Evolutionary conservation across 1,140 invertebrate genomes (phyloP).

Genomic region (Tetramorium parvispinum): DNA sequence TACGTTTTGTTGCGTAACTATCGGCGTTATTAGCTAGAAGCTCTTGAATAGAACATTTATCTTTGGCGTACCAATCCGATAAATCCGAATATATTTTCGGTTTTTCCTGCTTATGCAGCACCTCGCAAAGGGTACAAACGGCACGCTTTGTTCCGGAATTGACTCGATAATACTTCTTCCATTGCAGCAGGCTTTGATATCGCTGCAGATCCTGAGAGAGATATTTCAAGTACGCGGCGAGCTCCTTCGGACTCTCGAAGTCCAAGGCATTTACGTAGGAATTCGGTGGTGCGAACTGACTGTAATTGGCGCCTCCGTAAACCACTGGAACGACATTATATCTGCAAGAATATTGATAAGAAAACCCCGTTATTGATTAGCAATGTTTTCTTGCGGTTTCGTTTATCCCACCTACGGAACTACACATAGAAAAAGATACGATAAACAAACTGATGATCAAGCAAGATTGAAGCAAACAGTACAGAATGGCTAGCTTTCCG

Average conservation of each 20-base stretch:
- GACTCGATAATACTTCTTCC: conserved; percentile 83
- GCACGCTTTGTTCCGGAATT: neutral
- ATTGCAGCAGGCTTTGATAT: conserved; percentile 86
- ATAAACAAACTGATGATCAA: neutral
- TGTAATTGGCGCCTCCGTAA: conserved; percentile 87
- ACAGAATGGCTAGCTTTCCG: neutral
- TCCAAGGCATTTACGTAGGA: conserved; percentile 88
- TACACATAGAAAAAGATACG: neutral
- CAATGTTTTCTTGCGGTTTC: neutral
- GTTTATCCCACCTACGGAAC: neutral
- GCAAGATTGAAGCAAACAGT: neutral
- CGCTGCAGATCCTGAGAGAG: conserved; percentile 83
- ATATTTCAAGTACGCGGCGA: conserved; percentile 86
- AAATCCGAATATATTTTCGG: conserved; percentile 63
- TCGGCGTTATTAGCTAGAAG: conserved; percentile 15
- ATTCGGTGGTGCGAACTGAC: conserved; percentile 85
- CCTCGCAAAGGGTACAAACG: conserved; percentile 75
- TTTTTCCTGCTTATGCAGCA: conserved; percentile 64
- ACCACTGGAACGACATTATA: conserved; percentile 86
- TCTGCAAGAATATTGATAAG: conserved; percentile 66
- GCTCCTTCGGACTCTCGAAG: conserved; percentile 84
- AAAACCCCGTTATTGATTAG: conserved; percentile 14
- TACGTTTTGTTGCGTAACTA: conserved; percentile 43
- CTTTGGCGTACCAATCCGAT: conserved; percentile 72
- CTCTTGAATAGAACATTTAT: conserved; percentile 73